phyloP scores from a whole-genome alignment of 2,797 vertebrate genomes.

The Remorina albescens region DNA sequence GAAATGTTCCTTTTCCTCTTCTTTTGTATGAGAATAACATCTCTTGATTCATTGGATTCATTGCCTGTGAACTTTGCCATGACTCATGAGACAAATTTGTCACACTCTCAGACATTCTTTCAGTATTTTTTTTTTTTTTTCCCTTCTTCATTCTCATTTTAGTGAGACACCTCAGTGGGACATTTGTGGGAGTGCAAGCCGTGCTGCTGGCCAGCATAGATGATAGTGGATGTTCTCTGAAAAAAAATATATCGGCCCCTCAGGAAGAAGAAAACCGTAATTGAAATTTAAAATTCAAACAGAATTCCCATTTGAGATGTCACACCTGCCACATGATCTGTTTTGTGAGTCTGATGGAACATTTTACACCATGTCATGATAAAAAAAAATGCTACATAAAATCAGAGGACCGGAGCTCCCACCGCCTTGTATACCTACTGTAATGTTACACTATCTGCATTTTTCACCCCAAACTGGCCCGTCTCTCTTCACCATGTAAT shows the following conservation, averaged over 20 bases:
- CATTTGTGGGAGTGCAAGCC: slow-evolving; percentile 19
- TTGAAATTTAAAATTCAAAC: slow-evolving; percentile 45
- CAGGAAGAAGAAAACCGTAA: slow-evolving; percentile 34
- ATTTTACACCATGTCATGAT: slow-evolving; percentile 40
- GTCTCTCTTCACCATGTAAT: slow-evolving; percentile 73
- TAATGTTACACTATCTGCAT: slow-evolving; percentile 60
- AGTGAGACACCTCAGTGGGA: neutral
- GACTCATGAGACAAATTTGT: slow-evolving; percentile 25
- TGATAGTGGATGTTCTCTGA: slow-evolving; percentile 19
- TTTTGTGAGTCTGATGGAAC: slow-evolving; percentile 42
- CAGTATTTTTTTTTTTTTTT: no score
- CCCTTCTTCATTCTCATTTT: neutral
- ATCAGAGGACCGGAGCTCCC: slow-evolving; percentile 35
- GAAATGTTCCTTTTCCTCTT: no score
- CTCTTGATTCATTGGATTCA: neutral
- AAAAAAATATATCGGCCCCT: slow-evolving; percentile 37
- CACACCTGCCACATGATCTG: slow-evolving; percentile 31
- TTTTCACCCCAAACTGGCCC: slow-evolving; percentile 66
- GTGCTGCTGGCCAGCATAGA: slow-evolving; percentile 11
- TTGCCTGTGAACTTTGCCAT: slow-evolving; percentile 1
- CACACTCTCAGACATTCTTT: slow-evolving; percentile 6
- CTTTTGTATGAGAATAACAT: neutral
- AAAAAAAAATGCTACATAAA: slow-evolving; percentile 45
- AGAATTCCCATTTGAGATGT: slow-evolving; percentile 42
- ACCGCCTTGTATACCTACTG: slow-evolving; percentile 17